These are phyloP conservation scores for Apeltes quadracus DNA, from an alignment of 2,113 vertebrate genomes.

Conservation along the genomic window DNA sequence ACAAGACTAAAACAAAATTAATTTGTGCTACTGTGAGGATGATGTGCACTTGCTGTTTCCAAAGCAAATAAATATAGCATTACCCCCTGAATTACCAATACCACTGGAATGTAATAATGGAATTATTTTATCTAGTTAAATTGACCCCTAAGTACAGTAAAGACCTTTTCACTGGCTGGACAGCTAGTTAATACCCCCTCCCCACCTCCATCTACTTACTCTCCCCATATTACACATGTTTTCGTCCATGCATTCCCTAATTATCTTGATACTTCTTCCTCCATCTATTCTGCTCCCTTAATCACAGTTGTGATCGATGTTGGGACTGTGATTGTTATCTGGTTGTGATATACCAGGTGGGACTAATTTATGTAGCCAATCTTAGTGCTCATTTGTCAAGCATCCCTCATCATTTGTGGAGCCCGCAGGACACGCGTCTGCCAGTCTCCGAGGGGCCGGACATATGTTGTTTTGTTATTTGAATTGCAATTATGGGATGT, in stretches of 20 bases:
- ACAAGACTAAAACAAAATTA: too few species aligned
- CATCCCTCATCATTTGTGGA: conserved; percentile 79
- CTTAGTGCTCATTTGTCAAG: conserved; percentile 79
- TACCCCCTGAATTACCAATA: too few species aligned
- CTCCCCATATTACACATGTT: background rate
- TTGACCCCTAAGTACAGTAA: too few species aligned
- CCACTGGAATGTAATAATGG: too few species aligned
- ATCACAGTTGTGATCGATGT: conserved; percentile 42
- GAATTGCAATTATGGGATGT: conserved; percentile 79
- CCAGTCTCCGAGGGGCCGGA: conserved; percentile 71
- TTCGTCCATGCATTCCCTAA: background rate
- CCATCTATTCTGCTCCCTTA: background rate
- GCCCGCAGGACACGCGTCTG: conserved; percentile 68
- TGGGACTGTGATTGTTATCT: conserved; percentile 52
- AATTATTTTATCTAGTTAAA: too few species aligned
- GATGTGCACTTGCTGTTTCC: too few species aligned
- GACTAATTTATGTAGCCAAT: conserved; percentile 80
- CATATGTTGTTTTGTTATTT: conserved; percentile 81
- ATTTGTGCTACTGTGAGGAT: too few species aligned
- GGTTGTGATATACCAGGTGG: conserved; percentile 39
- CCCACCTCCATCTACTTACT: background rate
- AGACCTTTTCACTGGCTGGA: too few species aligned
- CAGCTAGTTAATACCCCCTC: background rate
- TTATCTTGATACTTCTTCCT: background rate
- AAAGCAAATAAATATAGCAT: too few species aligned